phyloP scores from a whole-genome alignment of 2,888 invertebrate species.

The Lithophane ornitopus region DNA sequence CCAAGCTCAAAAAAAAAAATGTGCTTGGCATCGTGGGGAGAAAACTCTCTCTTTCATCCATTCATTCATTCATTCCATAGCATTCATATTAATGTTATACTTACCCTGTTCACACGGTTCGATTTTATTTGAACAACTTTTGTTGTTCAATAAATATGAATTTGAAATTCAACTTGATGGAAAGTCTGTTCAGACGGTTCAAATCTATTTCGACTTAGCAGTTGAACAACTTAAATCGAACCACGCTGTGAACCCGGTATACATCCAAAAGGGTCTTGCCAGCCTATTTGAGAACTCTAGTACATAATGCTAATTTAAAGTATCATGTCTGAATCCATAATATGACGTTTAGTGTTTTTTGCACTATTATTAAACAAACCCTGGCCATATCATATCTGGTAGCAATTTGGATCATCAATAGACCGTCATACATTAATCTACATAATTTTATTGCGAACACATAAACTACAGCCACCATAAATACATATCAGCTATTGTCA shows the following conservation, averaged over 20 bases:
- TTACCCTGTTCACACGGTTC: too few species aligned
- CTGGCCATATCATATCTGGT: slow-evolving; percentile 3
- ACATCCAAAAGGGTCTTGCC: background rate
- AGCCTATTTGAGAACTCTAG: background rate
- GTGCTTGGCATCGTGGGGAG: background rate
- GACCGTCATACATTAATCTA: slow-evolving; percentile 16
- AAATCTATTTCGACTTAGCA: too few species aligned
- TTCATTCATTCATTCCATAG: background rate
- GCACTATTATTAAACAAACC: background rate
- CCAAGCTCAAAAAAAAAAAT: too few species aligned
- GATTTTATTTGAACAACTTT: too few species aligned
- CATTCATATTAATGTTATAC: too few species aligned
- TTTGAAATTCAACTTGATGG: too few species aligned
- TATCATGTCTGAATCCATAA: background rate
- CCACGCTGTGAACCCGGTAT: too few species aligned
- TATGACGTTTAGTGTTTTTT: background rate
- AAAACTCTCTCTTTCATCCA: background rate
- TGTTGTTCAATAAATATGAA: too few species aligned
- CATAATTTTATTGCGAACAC: slow-evolving; percentile 30
- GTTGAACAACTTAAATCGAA: too few species aligned
- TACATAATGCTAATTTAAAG: background rate
- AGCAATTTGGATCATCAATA: slow-evolving; percentile 1
- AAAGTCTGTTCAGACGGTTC: too few species aligned
- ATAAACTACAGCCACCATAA: slow-evolving; percentile 32
- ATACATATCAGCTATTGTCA: slow-evolving; percentile 47